These are phyloP conservation scores for Tetrao urogallus DNA, from an alignment of 2,113 vertebrate species.

Conservation along the genomic window DNA sequence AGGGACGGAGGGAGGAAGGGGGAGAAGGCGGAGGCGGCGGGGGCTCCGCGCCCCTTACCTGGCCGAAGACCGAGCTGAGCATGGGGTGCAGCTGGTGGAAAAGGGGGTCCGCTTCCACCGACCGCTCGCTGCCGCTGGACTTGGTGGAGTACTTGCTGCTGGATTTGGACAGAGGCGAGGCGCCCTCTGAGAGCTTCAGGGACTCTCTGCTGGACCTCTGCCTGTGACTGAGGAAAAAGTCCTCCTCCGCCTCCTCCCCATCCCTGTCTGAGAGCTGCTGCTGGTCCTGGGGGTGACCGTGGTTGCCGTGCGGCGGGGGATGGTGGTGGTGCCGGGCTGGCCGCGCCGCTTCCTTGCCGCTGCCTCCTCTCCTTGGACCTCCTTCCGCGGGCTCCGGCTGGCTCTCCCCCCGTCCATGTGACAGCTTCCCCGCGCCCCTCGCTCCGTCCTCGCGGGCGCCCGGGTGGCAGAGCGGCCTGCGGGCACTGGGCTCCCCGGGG, in stretches of 20 bases:
- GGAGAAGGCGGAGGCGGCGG: neutral
- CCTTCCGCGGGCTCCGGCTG: constrained; percentile 52
- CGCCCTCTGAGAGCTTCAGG: constrained; percentile 55
- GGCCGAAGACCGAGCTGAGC: constrained; percentile 93
- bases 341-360: constrained; percentile 47
- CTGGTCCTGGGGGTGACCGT: constrained; percentile 60
- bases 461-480: constrained; percentile 90
- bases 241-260: constrained; percentile 66
- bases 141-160: constrained; percentile 73
- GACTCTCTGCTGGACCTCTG: constrained; percentile 60
- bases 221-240: constrained; percentile 49
- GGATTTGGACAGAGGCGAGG: constrained; percentile 69
- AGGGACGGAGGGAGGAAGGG: neutral
- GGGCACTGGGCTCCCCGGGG: constrained; percentile 84
- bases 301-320: constrained; percentile 48
- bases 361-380: constrained; percentile 47
- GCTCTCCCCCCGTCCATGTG: constrained; percentile 54
- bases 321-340: constrained; percentile 29
- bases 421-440: constrained; percentile 64
- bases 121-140: constrained; percentile 67
- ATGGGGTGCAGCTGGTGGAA: constrained; percentile 86
- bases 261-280: constrained; percentile 59
- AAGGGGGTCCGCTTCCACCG: constrained; percentile 82
- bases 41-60: constrained; percentile 86
- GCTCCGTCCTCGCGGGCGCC: constrained; percentile 75